Evolutionary conservation across 2,113 vertebrate genomes (phyloP), one percentile per base, ranked within the genome.

Genomic region (Esox niger): DNA sequence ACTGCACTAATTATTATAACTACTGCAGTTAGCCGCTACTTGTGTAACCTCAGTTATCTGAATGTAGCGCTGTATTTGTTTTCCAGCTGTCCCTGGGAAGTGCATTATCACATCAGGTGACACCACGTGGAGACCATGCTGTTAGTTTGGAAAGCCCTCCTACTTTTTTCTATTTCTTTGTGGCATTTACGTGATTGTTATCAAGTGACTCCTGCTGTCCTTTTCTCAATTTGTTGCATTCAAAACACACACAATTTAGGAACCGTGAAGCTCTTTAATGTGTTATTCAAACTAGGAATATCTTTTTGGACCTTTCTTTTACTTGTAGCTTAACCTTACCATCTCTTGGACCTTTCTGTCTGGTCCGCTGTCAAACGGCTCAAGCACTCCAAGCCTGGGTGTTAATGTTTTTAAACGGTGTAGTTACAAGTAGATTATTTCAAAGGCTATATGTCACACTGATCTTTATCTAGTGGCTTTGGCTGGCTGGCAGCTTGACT

Each of bases 361-460:
- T 30, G 46, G 25, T 23, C 52, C 13, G 21, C 54, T 64, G 52
- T 72, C 62, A 74, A 62, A 70, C 35, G 69, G 67, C 46, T 49
- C 58, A 74, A 64, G 62, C 83, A 75, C 76, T 71, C 66, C 56
- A 21, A 66, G 67, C 60, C 35, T 67, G 38, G 66, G 62, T 84
- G 77, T 78, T 82, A 84, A 87, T 82, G 72, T 82, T 82, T 84
- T 77, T 79, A 81, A 88, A 85, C 62, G 71, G 62, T 71, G 55
- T 73, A 78, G 76, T 87, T 86, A 80, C 81, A 82, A 84, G 83
- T 85, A 80, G 89, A 90, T 91, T 86, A 90, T 89, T 85, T 76
- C 64, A 89, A 89, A 87, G 82, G 77, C 76, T 75, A 64, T 1
- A 25, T 86, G 85, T 86, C 80, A 84, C 80, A 78, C 73, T 67